phyloP scores from a whole-genome alignment of 2,888 invertebrate genomes.

The Stenodera caucasica region DNA sequence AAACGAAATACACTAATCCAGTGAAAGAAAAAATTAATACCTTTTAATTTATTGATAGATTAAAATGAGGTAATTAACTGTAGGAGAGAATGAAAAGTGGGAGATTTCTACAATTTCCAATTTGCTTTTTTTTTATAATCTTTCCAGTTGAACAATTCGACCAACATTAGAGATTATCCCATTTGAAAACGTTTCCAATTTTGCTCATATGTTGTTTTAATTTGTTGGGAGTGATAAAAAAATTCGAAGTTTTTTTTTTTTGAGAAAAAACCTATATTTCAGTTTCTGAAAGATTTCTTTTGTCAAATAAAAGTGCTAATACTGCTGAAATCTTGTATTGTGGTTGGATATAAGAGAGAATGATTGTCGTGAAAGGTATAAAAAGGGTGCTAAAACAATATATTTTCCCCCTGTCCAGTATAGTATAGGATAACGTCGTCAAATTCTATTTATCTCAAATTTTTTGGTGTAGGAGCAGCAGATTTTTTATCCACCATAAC shows the following conservation, averaged over 20 bases:
- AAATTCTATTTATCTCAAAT: background rate
- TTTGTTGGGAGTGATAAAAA: background rate
- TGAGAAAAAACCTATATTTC: background rate
- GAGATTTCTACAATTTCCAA: background rate
- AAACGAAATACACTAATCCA: background rate
- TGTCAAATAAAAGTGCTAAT: slow-evolving; percentile 44
- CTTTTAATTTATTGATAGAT: background rate
- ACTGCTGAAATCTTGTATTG: slow-evolving; percentile 38
- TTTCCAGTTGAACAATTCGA: background rate
- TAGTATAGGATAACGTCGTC: slow-evolving; percentile 21
- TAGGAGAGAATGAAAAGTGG: background rate
- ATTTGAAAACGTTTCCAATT: background rate
- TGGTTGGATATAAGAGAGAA: slow-evolving; percentile 22
- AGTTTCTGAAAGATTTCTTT: slow-evolving; percentile 26
- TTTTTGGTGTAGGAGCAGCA: background rate
- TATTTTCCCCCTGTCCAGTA: slow-evolving; percentile 13
- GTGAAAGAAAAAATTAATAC: background rate
- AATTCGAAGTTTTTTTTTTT: too few relatives aligned
- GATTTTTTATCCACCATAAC: background rate
- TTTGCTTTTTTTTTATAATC: background rate
- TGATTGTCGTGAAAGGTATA: slow-evolving; percentile 32
- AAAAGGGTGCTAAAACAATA: slow-evolving; percentile 33
- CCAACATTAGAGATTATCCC: too few relatives aligned
- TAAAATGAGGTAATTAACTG: background rate
- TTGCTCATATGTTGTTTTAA: background rate